These are phyloP conservation scores for Polymixis flavicincta DNA, from an alignment of 2,888 invertebrate genomes.

Conservation along the genomic window DNA sequence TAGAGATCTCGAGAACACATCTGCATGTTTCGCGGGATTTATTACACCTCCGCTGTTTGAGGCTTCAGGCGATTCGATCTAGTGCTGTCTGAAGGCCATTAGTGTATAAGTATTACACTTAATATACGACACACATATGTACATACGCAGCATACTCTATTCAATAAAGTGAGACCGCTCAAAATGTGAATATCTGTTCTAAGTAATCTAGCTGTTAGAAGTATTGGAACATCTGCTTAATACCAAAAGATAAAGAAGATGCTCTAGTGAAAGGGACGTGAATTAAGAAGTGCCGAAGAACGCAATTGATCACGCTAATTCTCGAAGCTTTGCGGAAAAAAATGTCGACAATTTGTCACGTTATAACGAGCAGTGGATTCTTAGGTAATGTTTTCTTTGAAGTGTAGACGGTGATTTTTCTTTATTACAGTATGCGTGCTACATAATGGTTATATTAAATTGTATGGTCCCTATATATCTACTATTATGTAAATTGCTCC, in stretches of 20 bases:
- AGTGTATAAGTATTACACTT: not conserved
- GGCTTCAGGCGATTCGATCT: slow-evolving; percentile 32
- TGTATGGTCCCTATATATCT: not conserved
- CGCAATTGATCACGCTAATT: slow-evolving; percentile 89
- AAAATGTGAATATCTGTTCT: slow-evolving; percentile 46
- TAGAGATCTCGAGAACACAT: slow-evolving; percentile 39
- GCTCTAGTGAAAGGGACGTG: slow-evolving; percentile 69
- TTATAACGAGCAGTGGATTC: slow-evolving; percentile 82
- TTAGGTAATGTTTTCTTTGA: slow-evolving; percentile 73
- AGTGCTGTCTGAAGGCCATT: not conserved
- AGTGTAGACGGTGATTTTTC: slow-evolving; percentile 63
- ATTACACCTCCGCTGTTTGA: slow-evolving; percentile 6
- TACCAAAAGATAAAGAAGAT: slow-evolving; percentile 64
- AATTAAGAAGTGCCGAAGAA: slow-evolving; percentile 82
- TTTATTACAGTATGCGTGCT: slow-evolving; percentile 66
- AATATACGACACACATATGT: not conserved
- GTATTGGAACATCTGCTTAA: slow-evolving; percentile 49
- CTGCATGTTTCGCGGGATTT: slow-evolving; percentile 29
- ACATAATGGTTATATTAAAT: slow-evolving; percentile 31
- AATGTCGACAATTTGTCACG: slow-evolving; percentile 87
- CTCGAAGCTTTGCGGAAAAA: slow-evolving; percentile 82
- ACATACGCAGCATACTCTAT: slow-evolving; percentile 33
- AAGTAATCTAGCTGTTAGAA: slow-evolving; percentile 19
- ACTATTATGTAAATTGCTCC: slow-evolving; percentile 1
- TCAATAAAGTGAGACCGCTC: slow-evolving; percentile 39